Evolutionary conservation across 2,113 vertebrate species (phyloP).

Genomic region (Vireo altiloquus): DNA sequence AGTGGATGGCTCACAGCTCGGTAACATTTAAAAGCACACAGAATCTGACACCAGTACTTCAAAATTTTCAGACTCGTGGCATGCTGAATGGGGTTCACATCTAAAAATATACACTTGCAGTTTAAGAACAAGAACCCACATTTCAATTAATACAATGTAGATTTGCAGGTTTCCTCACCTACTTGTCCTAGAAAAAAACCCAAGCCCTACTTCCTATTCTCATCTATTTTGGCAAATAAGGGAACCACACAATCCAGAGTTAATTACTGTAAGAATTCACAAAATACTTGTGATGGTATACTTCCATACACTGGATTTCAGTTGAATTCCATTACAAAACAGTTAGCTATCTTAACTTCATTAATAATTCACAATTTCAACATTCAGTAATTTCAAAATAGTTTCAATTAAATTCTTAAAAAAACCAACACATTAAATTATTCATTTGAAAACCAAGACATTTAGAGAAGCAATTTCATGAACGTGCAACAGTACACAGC

Average conservation of each 20-base stretch:
- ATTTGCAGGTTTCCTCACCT: slow-evolving; percentile 1
- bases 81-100: slow-evolving; percentile 42
- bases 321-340: slow-evolving; percentile 52
- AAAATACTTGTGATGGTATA: slow-evolving; percentile 38
- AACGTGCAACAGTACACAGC: slow-evolving; percentile 54
- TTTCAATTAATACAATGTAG: slow-evolving; percentile 56
- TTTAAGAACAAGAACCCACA: slow-evolving; percentile 48
- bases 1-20: slow-evolving; percentile 35
- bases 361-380: slow-evolving; percentile 62
- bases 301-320: slow-evolving; percentile 61
- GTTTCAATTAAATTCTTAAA: slow-evolving; percentile 7
- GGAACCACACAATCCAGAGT: slow-evolving; percentile 40
- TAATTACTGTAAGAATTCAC: slow-evolving; percentile 40
- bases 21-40: slow-evolving; percentile 52
- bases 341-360: slow-evolving; percentile 42
- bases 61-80: slow-evolving; percentile 33
- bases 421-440: slow-evolving; percentile 29
- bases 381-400: slow-evolving; percentile 48
- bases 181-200: background rate
- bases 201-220: background rate
- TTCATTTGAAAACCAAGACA: slow-evolving; percentile 37
- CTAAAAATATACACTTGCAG: slow-evolving; percentile 13
- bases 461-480: slow-evolving; percentile 66
- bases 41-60: slow-evolving; percentile 14
- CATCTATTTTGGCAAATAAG: slow-evolving; percentile 12